These are phyloP conservation scores for Plagiodera versicolora DNA, from an alignment of 2,888 invertebrate genomes.

Conservation along the genomic window DNA sequence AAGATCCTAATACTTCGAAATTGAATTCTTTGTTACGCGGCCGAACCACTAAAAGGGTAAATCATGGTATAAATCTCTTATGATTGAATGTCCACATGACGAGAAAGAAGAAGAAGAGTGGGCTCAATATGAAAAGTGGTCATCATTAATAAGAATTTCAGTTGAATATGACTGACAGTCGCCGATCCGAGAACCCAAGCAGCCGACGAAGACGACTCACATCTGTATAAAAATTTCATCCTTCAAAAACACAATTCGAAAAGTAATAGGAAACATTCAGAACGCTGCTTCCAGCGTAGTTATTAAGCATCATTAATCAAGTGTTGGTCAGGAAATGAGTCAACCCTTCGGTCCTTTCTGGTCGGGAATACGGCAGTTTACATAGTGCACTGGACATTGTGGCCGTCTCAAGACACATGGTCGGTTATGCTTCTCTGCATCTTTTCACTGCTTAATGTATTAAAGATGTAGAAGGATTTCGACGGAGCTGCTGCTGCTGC, in stretches of 20 bases:
- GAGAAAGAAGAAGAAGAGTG: constrained; percentile 13
- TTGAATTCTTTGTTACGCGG: too few species aligned
- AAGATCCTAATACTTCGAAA: too few species aligned
- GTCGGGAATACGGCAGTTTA: constrained; percentile 47
- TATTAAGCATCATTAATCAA: constrained; percentile 58
- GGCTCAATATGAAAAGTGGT: constrained; percentile 10
- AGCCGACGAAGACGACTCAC: too few species aligned
- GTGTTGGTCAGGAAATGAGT: constrained; percentile 56
- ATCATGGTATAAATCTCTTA: neutral
- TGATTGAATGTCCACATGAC: neutral
- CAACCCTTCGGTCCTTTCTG: constrained; percentile 55
- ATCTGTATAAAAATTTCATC: constrained; percentile 33
- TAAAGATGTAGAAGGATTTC: constrained; percentile 40
- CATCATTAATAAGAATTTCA: constrained; percentile 26
- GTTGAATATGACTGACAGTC: constrained; percentile 29
- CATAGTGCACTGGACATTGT: constrained; percentile 47
- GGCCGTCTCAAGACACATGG: constrained; percentile 48
- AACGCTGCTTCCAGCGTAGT: constrained; percentile 43
- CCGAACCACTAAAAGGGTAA: neutral
- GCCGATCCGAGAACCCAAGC: constrained; percentile 26
- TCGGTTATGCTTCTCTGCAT: constrained; percentile 41
- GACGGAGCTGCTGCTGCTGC: constrained; percentile 19
- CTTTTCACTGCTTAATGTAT: constrained; percentile 45
- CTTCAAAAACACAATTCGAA: constrained; percentile 49
- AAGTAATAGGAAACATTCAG: constrained; percentile 32